phyloP scores from a whole-genome alignment of 2,888 invertebrate species.

The Tyria jacobaeae region DNA sequence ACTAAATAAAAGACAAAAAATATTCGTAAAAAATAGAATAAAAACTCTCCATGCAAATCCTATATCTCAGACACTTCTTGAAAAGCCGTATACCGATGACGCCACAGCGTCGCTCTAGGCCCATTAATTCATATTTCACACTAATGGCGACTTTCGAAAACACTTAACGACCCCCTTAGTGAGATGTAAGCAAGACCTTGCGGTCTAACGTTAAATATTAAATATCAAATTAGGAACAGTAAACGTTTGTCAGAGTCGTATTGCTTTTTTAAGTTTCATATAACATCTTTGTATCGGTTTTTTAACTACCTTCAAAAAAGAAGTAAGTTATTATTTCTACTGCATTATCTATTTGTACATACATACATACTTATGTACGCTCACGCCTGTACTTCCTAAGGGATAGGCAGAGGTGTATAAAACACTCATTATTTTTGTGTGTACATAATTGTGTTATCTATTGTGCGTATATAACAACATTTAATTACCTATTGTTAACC shows the following conservation, averaged over 20 bases:
- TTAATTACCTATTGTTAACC: no score
- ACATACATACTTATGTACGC: no score
- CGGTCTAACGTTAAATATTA: conserved; percentile 59
- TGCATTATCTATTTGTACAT: no score
- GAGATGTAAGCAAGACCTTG: conserved; percentile 67
- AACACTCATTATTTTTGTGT: no score
- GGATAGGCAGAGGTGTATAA: no score
- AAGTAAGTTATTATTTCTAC: no score
- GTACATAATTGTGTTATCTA: no score
- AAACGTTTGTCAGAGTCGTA: conserved; percentile 10
- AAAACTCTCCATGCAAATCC: conserved; percentile 24
- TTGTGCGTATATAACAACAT: no score
- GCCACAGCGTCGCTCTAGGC: conserved; percentile 67
- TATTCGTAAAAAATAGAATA: not conserved
- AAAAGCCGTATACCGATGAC: conserved; percentile 68
- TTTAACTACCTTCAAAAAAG: not conserved
- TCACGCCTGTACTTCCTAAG: no score
- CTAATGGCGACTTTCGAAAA: conserved; percentile 81
- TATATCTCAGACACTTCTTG: conserved; percentile 53
- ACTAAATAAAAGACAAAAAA: not conserved
- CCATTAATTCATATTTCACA: conserved; percentile 84
- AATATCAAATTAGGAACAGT: conserved; percentile 45
- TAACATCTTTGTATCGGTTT: not conserved
- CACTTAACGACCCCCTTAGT: conserved; percentile 76
- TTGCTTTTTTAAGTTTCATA: not conserved